Base-by-base conservation (phyloP, 2,888 invertebrate genomes). In the Machimus atricapillus region DNA sequence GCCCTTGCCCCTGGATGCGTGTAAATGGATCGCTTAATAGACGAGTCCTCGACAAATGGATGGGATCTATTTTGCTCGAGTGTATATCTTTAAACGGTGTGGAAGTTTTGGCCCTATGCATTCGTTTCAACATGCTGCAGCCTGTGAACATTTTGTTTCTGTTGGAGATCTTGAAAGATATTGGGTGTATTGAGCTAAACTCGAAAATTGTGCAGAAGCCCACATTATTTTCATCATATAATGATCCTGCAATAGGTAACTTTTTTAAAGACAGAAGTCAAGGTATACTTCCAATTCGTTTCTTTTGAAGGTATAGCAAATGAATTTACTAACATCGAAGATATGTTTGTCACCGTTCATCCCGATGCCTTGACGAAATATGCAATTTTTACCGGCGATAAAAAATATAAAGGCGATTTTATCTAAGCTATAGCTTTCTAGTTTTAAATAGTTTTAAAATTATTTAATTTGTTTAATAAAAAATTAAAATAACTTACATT, bases 21-120 rank as follows among this genome's bases (percentile, higher is more conserved):
- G 94, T 96, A 1, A 95, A 97, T 91, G 97, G 96, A 2, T 93
- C 94, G 0, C 90, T 97, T 12, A 96, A 97, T 92, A 93, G 94
- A 14, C 93, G 94, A 27, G 94, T 95, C 4, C 93, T 97, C 43
- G 95, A 95, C 90, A 94, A 95, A 87, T 95, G 96, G 94, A 90
- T 97, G 87, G 94, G 95, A 77, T 94, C 95, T 12, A 91, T 97
- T 86, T 91, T 97, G 87, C 93, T 95, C 4, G 94, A 95, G 89
- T 94, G 96, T 87, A 93, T 96, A 90, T 93, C 94, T 31, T 93
- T 94, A 89, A 95, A 95, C 0, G 95, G 95, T 1, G 92, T 94
- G 85, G 92, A 93, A 1, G 91, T 96, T 40, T 90, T 92, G 5
- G 92, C 92, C 43, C 90, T 97, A 8, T 94, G 94, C 89, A 91